Evolutionary conservation across 2,888 invertebrate species (phyloP), one percentile per base, ranked within the genome.

Genomic region (Drosophila falleni): DNA sequence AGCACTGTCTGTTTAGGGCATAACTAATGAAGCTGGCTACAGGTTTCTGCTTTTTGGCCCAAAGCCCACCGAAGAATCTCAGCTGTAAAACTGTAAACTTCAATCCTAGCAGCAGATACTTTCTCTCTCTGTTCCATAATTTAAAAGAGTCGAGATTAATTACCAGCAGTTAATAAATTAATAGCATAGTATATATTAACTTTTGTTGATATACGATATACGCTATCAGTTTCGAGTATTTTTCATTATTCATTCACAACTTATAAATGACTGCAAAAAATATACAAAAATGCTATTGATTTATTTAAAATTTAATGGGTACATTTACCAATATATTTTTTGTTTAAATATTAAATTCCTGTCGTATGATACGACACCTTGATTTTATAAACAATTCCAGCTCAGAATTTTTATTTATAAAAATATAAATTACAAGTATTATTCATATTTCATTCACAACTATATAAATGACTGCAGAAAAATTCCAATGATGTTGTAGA

Each of bases 21-120:
- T 53, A 71, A 44, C 41, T 42, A 54, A 71, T 65, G 72, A 72
- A 42, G 41, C 60, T 66, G 42, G 23, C 23, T 26, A 19, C 26
- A 31, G 3, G 39, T 31, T 15, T 19, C 11, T 8, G 8, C 3
- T 0, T 16, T 9, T 23, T 10, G 29, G n/a, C 8, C 15, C 15
- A 53, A 39, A 15, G 11, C 0, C 39, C 41, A 29, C 3, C 31
- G 29, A 41, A 10, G 19, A 56, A 23, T 37, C 37, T 11, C 47
- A 29, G 9, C 15, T 15, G 19, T 47, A n/a, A 44, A 44, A n/a
- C 55, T 44, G 29, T 54, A 19, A 23, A 23, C 10, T 9, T 29
- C 47, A 15, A 11, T 50, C 29, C 41, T 11, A 39, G 41, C 16
- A 23, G 44, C 44, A 58, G 35, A 23, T 58, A 58, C 56, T 58